A percentile compares a stretch with the other conserved stretches of the same genome.
Evolutionary conservation across 2,113 vertebrate genomes (phyloP).

Genomic region (Actenoides lindsayi): DNA sequence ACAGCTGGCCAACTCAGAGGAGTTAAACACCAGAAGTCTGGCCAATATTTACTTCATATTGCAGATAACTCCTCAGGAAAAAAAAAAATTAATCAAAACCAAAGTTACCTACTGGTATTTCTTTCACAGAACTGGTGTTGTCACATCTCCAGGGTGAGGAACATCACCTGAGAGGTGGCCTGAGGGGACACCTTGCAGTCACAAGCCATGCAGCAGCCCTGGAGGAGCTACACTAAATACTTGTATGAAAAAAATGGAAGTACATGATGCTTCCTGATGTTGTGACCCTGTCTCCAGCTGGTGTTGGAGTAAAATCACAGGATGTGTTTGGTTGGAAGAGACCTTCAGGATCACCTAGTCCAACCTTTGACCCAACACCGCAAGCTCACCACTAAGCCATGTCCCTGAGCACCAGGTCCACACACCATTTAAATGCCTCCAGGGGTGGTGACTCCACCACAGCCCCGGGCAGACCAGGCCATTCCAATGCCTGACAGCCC

Average conservation of each 20-base stretch:
- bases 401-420: too few relatives aligned
- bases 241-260: not conserved
- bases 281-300: not conserved
- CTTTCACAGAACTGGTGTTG: not conserved
- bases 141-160: not conserved
- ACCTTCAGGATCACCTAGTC: too few relatives aligned
- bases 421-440: too few relatives aligned
- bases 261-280: not conserved
- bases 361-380: too few relatives aligned
- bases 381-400: too few relatives aligned
- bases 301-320: not conserved
- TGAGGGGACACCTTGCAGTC: not conserved
- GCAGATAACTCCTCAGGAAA: not conserved
- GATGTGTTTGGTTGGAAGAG: too few relatives aligned
- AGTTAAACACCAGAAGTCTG: too few relatives aligned
- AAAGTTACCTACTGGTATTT: not conserved
- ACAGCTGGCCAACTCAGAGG: too few relatives aligned
- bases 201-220: not conserved
- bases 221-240: not conserved
- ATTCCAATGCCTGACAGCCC: too few relatives aligned
- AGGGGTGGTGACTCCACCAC: too few relatives aligned
- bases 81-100: not conserved
- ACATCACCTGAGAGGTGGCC: not conserved
- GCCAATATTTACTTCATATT: too few relatives aligned
- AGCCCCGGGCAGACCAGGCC: not conserved